phyloP scores from a whole-genome alignment of 2,113 vertebrate genomes.

The Oxyura jamaicensis region DNA sequence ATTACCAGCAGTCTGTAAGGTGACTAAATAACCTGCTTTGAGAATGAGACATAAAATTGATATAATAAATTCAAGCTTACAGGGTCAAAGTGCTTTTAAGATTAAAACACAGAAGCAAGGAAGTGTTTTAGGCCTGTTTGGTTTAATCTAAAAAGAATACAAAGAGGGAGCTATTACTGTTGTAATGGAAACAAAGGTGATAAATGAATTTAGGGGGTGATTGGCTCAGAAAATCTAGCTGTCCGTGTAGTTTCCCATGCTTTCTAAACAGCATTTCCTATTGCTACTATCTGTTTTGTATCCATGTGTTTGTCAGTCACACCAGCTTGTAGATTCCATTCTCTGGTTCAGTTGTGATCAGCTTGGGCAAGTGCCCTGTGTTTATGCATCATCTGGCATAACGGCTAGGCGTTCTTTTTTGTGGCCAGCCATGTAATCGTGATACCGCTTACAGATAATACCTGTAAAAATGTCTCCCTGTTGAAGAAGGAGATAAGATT shows the following conservation, averaged over 20 bases:
- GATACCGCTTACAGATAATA: background rate
- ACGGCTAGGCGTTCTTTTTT: background rate
- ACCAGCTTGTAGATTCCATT: background rate
- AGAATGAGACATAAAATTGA: background rate
- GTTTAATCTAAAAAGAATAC: background rate
- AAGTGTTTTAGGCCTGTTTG: background rate
- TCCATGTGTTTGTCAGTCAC: background rate
- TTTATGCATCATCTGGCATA: background rate
- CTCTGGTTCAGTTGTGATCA: background rate
- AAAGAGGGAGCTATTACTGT: background rate
- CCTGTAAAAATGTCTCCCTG: background rate
- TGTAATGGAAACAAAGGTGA: background rate
- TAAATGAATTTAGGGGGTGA: background rate
- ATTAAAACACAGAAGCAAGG: fast-evolving
- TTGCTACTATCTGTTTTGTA: background rate
- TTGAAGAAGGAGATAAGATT: background rate
- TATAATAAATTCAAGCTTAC: background rate
- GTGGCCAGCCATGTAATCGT: background rate
- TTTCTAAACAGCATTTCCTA: background rate
- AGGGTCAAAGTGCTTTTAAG: background rate
- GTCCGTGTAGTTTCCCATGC: fast-evolving
- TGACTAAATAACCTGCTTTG: background rate
- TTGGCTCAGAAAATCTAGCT: background rate
- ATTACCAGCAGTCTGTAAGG: background rate
- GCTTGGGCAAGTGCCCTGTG: background rate